Evolutionary conservation across 2,888 invertebrate species (phyloP).

Genomic region (Drepana falcataria): DNA sequence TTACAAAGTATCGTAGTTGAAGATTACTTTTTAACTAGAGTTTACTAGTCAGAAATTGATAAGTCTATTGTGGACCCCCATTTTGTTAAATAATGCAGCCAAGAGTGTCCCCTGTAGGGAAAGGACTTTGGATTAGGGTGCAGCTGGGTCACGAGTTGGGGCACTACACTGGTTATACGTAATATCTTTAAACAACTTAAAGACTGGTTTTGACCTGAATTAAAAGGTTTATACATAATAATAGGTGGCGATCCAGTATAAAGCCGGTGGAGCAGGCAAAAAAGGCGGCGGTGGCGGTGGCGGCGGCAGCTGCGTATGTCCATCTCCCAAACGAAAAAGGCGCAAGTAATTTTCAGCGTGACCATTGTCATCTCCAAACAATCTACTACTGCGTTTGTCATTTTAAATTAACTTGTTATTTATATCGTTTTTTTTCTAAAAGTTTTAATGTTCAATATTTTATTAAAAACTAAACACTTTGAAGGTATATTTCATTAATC

Average conservation of each 20-base stretch:
- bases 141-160: too few species aligned
- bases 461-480: slow-evolving; percentile 19
- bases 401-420: neutral
- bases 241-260: slow-evolving; percentile 1
- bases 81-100: too few species aligned
- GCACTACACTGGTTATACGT: too few species aligned
- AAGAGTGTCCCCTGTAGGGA: too few species aligned
- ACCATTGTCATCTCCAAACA: neutral
- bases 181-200: too few species aligned
- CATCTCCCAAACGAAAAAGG: neutral
- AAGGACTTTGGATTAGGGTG: too few species aligned
- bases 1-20: too few species aligned
- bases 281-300: slow-evolving; percentile 4
- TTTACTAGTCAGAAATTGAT: too few species aligned
- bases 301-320: neutral
- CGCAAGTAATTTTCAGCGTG: neutral
- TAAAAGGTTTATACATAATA: too few species aligned
- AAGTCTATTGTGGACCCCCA: too few species aligned
- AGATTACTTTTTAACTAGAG: too few species aligned
- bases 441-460: neutral
- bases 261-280: neutral
- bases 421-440: neutral
- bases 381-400: neutral
- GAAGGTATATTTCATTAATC: slow-evolving; percentile 41
- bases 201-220: too few species aligned